Evolutionary conservation across 2,888 invertebrate species (phyloP).

Genomic region (Hyles lineata): DNA sequence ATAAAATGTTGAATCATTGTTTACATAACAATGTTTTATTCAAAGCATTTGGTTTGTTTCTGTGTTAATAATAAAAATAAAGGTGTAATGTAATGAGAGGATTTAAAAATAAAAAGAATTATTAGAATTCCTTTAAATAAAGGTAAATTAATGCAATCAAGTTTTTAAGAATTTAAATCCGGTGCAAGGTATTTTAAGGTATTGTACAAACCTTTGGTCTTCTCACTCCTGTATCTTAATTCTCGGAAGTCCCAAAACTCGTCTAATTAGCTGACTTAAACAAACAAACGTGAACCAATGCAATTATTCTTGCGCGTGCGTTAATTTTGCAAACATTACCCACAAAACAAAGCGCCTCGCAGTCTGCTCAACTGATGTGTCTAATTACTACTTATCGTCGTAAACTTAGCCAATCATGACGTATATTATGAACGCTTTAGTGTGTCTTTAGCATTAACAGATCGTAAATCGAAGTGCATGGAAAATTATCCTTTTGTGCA

Average conservation of each 20-base stretch:
- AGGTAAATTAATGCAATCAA: background rate
- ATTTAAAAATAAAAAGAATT: too few relatives aligned
- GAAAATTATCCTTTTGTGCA: constrained; percentile 42
- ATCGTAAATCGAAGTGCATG: constrained; percentile 49
- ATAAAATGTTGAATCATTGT: background rate
- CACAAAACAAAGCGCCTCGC: constrained; percentile 58
- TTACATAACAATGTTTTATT: background rate
- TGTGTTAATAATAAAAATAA: too few relatives aligned
- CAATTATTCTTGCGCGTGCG: constrained; percentile 27
- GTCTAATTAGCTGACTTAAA: constrained; percentile 14
- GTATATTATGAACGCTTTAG: constrained; percentile 35
- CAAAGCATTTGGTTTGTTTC: too few relatives aligned
- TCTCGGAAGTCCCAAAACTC: constrained; percentile 21
- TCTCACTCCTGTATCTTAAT: background rate
- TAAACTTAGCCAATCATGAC: constrained; percentile 44
- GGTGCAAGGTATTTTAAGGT: background rate
- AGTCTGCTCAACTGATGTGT: constrained; percentile 52
- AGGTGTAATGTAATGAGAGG: too few relatives aligned
- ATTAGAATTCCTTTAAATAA: background rate
- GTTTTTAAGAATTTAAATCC: background rate
- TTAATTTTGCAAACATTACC: constrained; percentile 33
- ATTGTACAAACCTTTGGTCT: background rate
- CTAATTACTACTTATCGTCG: constrained; percentile 44
- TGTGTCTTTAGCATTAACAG: constrained; percentile 46
- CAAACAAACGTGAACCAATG: constrained; percentile 17